Evolutionary conservation across 2,113 vertebrate genomes (phyloP).

Genomic region (Cichladusa arquata): DNA sequence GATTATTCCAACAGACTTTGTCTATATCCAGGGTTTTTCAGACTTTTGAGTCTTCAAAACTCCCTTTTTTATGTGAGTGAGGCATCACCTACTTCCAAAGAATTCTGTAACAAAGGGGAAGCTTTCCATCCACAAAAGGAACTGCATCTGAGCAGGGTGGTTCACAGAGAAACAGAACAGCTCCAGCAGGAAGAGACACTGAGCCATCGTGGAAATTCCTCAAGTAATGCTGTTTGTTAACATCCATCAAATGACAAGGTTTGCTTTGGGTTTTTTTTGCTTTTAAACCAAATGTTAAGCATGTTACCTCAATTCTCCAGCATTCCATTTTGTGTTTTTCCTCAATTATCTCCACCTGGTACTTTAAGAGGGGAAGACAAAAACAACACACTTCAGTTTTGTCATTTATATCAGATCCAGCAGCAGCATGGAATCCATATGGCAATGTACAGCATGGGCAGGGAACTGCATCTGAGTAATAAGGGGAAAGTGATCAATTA

Average conservation of each 20-base stretch:
- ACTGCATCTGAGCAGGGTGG: background rate
- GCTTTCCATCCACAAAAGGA: background rate
- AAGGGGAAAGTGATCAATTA: background rate
- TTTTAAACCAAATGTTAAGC: background rate
- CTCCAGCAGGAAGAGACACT: background rate
- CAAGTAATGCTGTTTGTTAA: background rate
- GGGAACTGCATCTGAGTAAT: background rate
- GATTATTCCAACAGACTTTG: background rate
- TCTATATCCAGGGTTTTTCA: background rate
- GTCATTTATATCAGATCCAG: background rate
- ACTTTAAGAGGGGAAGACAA: background rate
- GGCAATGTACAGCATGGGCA: background rate
- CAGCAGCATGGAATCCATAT: background rate
- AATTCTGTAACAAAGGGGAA: background rate
- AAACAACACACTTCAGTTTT: background rate
- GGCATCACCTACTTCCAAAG: background rate
- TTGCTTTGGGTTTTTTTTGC: background rate
- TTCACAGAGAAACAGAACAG: background rate
- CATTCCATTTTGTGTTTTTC: background rate
- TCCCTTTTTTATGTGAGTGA: background rate
- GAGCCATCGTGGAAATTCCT: background rate
- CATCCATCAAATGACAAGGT: background rate
- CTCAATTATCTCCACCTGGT: background rate
- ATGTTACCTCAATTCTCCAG: background rate
- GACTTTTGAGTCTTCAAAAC: background rate